A percentile compares a stretch with the other conserved stretches of the same genome.
These are phyloP conservation scores for Pterocles burchelli DNA, from an alignment of 2,113 vertebrate genomes.

Conservation along the genomic window DNA sequence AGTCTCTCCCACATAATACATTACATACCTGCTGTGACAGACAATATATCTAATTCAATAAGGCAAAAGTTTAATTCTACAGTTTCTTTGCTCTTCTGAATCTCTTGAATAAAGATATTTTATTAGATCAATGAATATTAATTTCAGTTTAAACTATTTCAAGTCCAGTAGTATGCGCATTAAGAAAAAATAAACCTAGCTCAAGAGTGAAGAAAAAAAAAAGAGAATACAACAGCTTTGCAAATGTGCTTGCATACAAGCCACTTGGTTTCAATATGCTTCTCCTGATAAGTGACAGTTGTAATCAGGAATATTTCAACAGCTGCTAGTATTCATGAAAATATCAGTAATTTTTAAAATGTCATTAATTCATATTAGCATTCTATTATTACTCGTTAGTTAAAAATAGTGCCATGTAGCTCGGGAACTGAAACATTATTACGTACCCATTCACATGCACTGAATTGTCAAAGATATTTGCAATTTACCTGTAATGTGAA, in stretches of 20 bases:
- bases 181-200: neutral
- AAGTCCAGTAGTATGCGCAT: neutral
- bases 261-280: neutral
- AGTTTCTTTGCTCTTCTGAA: neutral
- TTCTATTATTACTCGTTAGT: neutral
- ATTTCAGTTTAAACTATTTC: conserved; percentile 11
- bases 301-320: conserved; percentile 25
- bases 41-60: conserved; percentile 14
- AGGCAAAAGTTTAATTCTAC: conserved; percentile 18
- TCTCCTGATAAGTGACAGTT: conserved; percentile 17
- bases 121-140: neutral
- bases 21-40: neutral
- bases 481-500: neutral
- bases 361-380: neutral
- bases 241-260: conserved; percentile 3
- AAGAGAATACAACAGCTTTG: neutral
- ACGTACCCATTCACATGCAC: neutral
- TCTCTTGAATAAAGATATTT: neutral
- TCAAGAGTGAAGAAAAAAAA: neutral
- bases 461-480: neutral
- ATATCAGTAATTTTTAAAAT: neutral
- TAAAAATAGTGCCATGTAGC: neutral
- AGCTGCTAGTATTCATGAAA: conserved; percentile 6
- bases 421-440: neutral
- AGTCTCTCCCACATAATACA: neutral